A percentile compares a stretch with the other conserved stretches of the same genome.
Conservation (phyloP, 2,113 vertebrate species). For the Bungarus multicinctus region DNA sequence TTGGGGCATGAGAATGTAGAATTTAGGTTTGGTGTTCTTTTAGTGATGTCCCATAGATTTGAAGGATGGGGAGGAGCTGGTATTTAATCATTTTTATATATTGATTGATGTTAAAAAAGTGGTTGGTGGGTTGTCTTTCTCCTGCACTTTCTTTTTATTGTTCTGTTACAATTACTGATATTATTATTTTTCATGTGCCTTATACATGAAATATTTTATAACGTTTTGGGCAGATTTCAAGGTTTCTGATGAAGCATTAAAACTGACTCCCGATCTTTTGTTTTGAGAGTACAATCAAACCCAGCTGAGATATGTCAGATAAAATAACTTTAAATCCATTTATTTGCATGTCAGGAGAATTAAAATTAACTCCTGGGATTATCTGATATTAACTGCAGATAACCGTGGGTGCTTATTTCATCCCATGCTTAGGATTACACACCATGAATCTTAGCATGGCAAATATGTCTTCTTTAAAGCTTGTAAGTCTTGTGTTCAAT, state of each 20-base stretch:
- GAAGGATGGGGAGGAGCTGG: too few relatives aligned
- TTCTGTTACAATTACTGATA: not conserved
- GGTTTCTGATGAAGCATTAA: not conserved
- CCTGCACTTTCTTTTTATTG: not conserved
- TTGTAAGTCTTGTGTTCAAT: not conserved
- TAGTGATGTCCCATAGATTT: too few relatives aligned
- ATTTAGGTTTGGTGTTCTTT: too few relatives aligned
- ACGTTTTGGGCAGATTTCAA: not conserved
- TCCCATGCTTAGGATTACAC: not conserved
- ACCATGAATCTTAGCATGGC: not conserved
- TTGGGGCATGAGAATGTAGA: not conserved
- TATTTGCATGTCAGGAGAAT: not conserved
- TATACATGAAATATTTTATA: not conserved
- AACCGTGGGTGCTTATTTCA: not conserved
- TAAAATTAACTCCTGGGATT: not conserved
- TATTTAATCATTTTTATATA: not conserved
- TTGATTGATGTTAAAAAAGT: conserved; percentile 42
- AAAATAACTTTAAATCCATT: not conserved
- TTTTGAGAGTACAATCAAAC: not conserved
- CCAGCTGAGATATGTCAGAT: not conserved
- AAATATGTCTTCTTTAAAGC: not conserved
- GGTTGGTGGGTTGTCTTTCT: not conserved
- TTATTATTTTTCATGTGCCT: not conserved
- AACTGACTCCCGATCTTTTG: not conserved
- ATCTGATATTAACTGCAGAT: not conserved